Percentiles rank a stretch among this genome's conserved stretches.
Conservation (phyloP, 2,888 invertebrate genomes). For the Lycophotia porphyrea region DNA sequence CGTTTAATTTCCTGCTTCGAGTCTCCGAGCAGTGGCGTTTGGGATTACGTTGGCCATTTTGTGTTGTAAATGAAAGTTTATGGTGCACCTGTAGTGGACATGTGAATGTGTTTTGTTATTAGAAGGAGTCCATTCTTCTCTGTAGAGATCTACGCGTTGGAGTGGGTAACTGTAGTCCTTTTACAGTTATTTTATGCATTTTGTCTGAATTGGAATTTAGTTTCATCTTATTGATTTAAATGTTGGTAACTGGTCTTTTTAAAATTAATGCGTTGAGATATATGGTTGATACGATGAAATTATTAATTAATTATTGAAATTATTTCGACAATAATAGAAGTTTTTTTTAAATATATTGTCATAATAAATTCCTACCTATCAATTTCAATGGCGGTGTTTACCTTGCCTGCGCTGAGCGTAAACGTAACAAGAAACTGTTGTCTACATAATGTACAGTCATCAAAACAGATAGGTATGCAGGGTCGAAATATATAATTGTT, state of each 20-base stretch:
- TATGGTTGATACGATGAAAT: not conserved
- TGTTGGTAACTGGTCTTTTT: not conserved
- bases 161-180: not conserved
- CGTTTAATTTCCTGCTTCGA: conserved; percentile 58
- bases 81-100: not conserved
- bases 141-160: not conserved
- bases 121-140: not conserved
- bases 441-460: not conserved
- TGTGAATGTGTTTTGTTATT: not conserved
- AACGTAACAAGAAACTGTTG: not conserved
- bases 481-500: too few relatives aligned
- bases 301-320: too few relatives aligned
- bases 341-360: not conserved
- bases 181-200: not conserved
- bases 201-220: not conserved
- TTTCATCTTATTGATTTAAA: not conserved
- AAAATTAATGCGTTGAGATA: not conserved
- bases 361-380: not conserved
- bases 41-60: conserved; percentile 35
- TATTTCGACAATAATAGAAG: not conserved
- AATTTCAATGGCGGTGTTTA: not conserved
- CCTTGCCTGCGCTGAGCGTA: too few relatives aligned
- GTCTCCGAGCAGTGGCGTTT: conserved; percentile 17
- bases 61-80: conserved; percentile 23
- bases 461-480: too few relatives aligned